These are phyloP conservation scores for Drosophila flavopinicola DNA, from an alignment of 2,888 invertebrate genomes.

Conservation along the genomic window DNA sequence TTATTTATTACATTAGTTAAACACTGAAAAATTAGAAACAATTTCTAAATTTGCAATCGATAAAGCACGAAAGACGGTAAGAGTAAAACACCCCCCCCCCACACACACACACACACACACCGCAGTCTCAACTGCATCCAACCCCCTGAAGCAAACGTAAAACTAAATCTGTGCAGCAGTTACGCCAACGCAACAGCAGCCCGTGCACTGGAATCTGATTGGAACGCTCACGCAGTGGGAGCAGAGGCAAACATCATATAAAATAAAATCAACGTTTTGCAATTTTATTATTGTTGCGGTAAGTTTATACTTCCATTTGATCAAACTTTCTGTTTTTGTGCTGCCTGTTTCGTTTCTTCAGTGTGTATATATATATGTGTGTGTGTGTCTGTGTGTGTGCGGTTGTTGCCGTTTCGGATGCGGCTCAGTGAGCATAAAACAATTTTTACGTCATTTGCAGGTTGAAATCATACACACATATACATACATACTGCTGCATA, in stretches of 20 bases:
- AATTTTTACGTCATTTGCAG: conserved; percentile 68
- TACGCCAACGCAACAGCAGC: conserved; percentile 49
- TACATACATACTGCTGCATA: conserved; percentile 4
- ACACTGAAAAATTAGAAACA: conserved; percentile 1
- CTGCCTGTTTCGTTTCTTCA: conserved; percentile 20
- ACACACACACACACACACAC: not conserved
- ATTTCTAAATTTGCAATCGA: conserved; percentile 31
- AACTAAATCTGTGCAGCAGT: conserved; percentile 23
- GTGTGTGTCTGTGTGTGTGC: conserved; percentile 18
- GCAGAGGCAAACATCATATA: conserved; percentile 1
- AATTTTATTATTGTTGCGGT: conserved; percentile 53
- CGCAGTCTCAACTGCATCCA: conserved; percentile 28
- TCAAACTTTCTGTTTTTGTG: conserved; percentile 48
- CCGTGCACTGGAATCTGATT: conserved; percentile 49
- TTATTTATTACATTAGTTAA: not conserved
- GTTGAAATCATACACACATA: conserved; percentile 41
- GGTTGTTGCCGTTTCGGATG: conserved; percentile 48
- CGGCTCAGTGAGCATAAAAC: conserved; percentile 73
- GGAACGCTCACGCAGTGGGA: conserved; percentile 27
- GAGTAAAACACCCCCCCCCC: conserved; percentile 26
- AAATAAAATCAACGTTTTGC: conserved; percentile 36
- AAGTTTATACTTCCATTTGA: conserved; percentile 42
- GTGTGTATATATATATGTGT: conserved; percentile 16
- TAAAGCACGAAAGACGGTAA: conserved; percentile 25
- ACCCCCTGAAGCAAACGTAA: conserved; percentile 14